Evolutionary conservation across 2,888 invertebrate genomes (phyloP).

Genomic region (Ecdyonurus torrentis): DNA sequence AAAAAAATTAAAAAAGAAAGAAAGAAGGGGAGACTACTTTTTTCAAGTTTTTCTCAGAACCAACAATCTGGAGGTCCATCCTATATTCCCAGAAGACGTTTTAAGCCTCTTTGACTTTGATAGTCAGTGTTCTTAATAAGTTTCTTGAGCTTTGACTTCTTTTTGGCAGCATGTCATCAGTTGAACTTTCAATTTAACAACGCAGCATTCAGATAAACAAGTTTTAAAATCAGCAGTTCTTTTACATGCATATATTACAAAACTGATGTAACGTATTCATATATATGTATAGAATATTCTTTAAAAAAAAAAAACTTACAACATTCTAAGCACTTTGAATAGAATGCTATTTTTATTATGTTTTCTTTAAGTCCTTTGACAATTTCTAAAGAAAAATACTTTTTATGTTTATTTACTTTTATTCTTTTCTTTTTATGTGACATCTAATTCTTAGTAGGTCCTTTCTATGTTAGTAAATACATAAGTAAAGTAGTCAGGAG

Average conservation of each 20-base stretch:
- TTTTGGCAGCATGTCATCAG: neutral
- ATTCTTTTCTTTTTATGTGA: neutral
- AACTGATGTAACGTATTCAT: too few species aligned
- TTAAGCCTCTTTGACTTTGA: neutral
- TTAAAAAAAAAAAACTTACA: neutral
- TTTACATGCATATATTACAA: neutral
- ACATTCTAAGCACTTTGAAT: neutral
- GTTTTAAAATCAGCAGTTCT: neutral
- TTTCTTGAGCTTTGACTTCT: neutral
- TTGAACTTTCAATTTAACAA: neutral
- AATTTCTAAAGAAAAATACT: neutral
- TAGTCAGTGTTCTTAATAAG: neutral
- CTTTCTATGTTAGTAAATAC: neutral
- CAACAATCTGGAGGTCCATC: conserved; percentile 2
- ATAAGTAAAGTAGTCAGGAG: neutral
- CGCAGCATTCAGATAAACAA: neutral
- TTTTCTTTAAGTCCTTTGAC: neutral
- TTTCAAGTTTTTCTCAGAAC: neutral
- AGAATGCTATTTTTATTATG: neutral
- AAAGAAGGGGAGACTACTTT: too few species aligned
- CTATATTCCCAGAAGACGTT: neutral
- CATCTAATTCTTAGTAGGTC: neutral
- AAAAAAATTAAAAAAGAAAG: too few species aligned
- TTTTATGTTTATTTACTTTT: too few species aligned
- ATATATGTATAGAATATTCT: neutral